Percentiles rank a stretch among this genome's conserved stretches.
Evolutionary conservation across 2,797 vertebrate genomes (phyloP).

Genomic region (Enteromius paludinosus): DNA sequence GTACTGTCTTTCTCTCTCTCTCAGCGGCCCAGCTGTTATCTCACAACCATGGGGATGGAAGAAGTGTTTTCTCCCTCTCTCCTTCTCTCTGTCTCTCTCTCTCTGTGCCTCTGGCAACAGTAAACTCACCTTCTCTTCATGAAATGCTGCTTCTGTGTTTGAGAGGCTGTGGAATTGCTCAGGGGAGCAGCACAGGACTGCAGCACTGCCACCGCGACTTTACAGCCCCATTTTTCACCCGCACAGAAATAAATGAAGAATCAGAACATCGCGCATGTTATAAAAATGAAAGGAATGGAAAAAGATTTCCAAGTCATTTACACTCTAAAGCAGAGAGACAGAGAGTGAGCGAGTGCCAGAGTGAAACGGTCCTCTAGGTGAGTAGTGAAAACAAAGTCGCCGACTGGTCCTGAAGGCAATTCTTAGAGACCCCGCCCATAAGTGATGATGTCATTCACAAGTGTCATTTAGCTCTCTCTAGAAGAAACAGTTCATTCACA

Average conservation of each 20-base stretch:
- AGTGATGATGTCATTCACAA: neutral
- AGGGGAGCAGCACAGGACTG: conserved; percentile 54
- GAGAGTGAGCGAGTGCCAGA: conserved; percentile 20
- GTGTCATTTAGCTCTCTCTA: neutral
- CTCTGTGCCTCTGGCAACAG: conserved; percentile 62
- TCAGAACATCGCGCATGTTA: conserved; percentile 60
- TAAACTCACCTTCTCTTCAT: conserved; percentile 66
- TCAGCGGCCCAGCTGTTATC: conserved; percentile 69
- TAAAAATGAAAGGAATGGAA: conserved; percentile 53
- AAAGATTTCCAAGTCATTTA: conserved; percentile 40
- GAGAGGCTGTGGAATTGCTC: conserved; percentile 61
- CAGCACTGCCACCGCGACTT: conserved; percentile 62
- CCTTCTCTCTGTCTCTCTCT: conserved; percentile 25
- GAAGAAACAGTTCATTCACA: too few species aligned
- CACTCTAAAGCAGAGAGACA: conserved; percentile 43
- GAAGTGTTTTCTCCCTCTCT: conserved; percentile 34
- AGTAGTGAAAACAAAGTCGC: neutral
- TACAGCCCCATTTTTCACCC: conserved; percentile 67
- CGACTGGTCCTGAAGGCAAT: neutral
- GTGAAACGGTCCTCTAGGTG: neutral
- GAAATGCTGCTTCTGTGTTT: conserved; percentile 63
- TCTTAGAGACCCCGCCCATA: neutral
- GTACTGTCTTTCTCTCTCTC: conserved; percentile 49
- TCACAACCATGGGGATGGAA: conserved; percentile 54
- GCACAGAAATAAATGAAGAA: conserved; percentile 64